Conservation (phyloP, 2,113 vertebrate species). For the Chaetops frenatus region DNA sequence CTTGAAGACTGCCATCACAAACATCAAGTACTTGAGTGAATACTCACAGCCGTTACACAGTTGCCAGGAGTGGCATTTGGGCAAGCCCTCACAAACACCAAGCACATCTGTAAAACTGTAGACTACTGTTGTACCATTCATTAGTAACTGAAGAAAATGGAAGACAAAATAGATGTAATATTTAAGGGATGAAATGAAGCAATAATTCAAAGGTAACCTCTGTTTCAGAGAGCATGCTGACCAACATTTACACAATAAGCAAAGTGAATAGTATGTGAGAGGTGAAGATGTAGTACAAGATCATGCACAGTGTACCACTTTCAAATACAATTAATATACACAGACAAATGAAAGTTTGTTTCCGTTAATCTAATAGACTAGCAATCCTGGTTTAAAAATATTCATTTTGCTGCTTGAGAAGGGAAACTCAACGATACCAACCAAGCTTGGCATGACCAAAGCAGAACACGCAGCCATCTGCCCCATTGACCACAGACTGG, state of each 20-base stretch:
- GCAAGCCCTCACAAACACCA: neutral
- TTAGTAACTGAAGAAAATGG: neutral
- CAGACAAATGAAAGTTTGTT: neutral
- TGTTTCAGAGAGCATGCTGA: neutral
- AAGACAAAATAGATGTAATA: neutral
- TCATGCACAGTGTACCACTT: neutral
- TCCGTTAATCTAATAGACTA: neutral
- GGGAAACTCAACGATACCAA: slow-evolving; percentile 68
- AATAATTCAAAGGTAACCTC: neutral
- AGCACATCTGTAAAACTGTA: neutral
- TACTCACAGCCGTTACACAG: neutral
- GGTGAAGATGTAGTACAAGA: neutral
- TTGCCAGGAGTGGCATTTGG: neutral
- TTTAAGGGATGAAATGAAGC: neutral
- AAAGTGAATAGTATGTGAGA: neutral
- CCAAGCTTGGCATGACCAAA: slow-evolving; percentile 97
- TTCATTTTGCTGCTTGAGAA: neutral
- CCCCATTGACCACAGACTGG: slow-evolving; percentile 97
- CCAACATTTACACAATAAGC: neutral
- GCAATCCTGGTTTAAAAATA: neutral
- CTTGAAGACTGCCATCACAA: neutral
- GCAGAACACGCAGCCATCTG: slow-evolving; percentile 98
- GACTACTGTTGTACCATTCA: neutral
- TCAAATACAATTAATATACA: neutral
- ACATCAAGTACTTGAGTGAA: neutral